phyloP scores from a whole-genome alignment of 2,797 vertebrate species.

The Monodelphis domestica region DNA sequence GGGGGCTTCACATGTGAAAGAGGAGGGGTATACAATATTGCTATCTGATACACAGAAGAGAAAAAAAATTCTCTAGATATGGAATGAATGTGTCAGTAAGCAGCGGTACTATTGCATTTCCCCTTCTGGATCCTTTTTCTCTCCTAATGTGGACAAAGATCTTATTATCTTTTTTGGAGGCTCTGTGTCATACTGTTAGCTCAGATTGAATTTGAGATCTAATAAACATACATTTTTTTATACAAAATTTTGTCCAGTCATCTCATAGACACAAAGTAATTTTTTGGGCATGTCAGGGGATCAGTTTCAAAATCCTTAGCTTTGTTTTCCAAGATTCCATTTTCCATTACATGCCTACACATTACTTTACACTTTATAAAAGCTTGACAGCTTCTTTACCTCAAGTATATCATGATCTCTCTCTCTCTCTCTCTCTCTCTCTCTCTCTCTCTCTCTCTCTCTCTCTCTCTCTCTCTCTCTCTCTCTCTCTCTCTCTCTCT shows the following conservation, averaged over 20 bases:
- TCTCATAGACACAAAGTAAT: background rate
- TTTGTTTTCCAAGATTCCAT: background rate
- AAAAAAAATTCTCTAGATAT: background rate
- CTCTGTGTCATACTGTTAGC: background rate
- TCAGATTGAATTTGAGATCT: background rate
- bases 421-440: constrained; percentile 34
- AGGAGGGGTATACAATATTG: background rate
- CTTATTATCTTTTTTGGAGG: background rate
- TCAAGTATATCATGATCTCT: background rate
- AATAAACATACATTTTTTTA: background rate
- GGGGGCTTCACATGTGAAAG: background rate
- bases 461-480: constrained; percentile 28
- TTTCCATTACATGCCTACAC: background rate
- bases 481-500: constrained; percentile 8
- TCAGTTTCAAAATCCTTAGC: background rate
- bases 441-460: constrained; percentile 21
- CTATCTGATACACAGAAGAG: background rate
- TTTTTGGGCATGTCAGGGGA: background rate
- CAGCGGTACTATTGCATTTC: background rate
- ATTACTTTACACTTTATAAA: background rate
- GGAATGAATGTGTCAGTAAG: background rate
- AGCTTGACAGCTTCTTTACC: background rate
- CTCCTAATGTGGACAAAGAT: background rate
- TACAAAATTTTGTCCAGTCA: background rate
- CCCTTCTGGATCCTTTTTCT: background rate